Conservation (phyloP, 2,888 invertebrate species). For the Phorcus lineatus region DNA sequence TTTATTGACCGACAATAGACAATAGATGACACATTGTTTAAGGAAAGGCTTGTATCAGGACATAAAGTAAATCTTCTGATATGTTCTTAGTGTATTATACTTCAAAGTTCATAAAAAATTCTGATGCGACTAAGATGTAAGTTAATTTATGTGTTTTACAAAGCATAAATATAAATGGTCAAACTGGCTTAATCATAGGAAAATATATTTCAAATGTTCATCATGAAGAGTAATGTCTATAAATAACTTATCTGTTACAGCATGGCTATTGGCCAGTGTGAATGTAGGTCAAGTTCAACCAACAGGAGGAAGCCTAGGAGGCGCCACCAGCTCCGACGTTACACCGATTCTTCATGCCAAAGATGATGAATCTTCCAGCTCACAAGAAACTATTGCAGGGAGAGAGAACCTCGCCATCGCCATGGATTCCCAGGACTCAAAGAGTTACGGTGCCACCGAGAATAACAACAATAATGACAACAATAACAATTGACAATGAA, state of each 20-base stretch:
- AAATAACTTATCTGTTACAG: slow-evolving; percentile 41
- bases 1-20: no score
- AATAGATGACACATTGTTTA: no score
- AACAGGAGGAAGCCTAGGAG: slow-evolving; percentile 52
- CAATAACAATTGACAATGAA: background rate
- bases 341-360: slow-evolving; percentile 53
- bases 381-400: background rate
- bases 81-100: no score
- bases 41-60: no score
- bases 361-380: slow-evolving; percentile 33
- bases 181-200: no score
- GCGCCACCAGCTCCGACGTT: slow-evolving; percentile 46
- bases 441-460: slow-evolving; percentile 15
- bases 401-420: background rate
- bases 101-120: no score
- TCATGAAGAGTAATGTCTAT: no score
- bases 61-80: no score
- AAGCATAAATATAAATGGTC: no score
- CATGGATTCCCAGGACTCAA: slow-evolving; percentile 2
- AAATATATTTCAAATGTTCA: no score
- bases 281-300: slow-evolving; percentile 70
- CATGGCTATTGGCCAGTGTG: slow-evolving; percentile 66
- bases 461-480: slow-evolving; percentile 1
- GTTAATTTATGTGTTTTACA: no score
- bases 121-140: no score